Percentiles rank a stretch among this genome's conserved stretches.
phyloP scores from a whole-genome alignment of 2,797 vertebrate species.

The Amblyraja radiata region DNA sequence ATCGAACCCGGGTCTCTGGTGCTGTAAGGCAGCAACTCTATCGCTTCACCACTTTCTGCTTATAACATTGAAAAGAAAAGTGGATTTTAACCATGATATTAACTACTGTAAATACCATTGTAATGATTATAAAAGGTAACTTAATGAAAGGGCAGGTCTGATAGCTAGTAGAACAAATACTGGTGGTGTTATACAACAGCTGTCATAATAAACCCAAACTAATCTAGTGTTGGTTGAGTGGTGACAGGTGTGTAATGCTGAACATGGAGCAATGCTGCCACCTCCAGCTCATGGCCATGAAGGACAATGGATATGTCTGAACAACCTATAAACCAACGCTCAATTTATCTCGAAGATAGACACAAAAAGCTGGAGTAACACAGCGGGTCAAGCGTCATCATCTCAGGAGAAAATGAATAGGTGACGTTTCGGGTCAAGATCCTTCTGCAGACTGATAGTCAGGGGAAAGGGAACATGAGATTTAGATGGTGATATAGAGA shows the following conservation, averaged over 20 bases:
- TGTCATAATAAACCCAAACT: conserved; percentile 1
- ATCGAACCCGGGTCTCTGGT: too few species aligned
- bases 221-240: background rate
- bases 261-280: conserved; percentile 10
- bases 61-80: background rate
- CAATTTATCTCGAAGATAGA: background rate
- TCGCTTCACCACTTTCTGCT: too few species aligned
- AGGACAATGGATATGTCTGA: background rate
- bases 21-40: too few species aligned
- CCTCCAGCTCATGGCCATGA: background rate
- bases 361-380: too few species aligned
- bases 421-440: too few species aligned
- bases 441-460: too few species aligned
- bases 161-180: background rate
- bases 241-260: background rate
- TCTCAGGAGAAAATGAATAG: too few species aligned
- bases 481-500: too few species aligned
- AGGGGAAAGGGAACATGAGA: too few species aligned
- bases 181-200: conserved; percentile 2
- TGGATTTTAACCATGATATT: background rate
- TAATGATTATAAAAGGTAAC: conserved; percentile 13
- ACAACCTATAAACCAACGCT: background rate
- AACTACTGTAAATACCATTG: background rate
- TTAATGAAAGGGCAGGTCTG: conserved; percentile 2
- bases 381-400: too few species aligned